A percentile compares a stretch with the other conserved stretches of the same genome.
phyloP scores from a whole-genome alignment of 2,113 vertebrate genomes.

The Limnothrissa miodon region DNA sequence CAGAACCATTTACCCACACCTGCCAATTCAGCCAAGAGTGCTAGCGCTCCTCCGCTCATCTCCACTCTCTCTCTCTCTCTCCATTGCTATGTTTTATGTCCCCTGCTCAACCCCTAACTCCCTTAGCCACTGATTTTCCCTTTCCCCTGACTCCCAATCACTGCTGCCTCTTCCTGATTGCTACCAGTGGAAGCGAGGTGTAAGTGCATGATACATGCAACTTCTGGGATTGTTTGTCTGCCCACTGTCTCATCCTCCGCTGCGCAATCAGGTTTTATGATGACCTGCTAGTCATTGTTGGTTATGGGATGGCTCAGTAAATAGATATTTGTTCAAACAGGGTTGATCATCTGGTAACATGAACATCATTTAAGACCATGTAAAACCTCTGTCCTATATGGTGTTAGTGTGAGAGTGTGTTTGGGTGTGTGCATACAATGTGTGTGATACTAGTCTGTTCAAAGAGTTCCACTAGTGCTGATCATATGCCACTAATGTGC shows the following conservation, averaged over 20 bases:
- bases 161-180: neutral
- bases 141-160: neutral
- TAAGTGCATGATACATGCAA: neutral
- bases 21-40: neutral
- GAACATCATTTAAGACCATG: neutral
- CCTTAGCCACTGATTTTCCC: neutral
- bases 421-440: neutral
- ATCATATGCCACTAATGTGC: neutral
- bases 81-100: neutral
- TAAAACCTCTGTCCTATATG: neutral
- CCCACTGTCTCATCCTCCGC: neutral
- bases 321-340: neutral
- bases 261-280: neutral
- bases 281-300: neutral
- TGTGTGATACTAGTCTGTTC: neutral
- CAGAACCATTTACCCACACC: neutral
- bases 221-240: neutral
- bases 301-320: neutral
- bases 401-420: neutral
- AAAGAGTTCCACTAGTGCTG: neutral
- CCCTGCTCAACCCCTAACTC: neutral
- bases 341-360: neutral
- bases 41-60: neutral
- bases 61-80: neutral
- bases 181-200: neutral